Evolutionary conservation across 2,113 vertebrate species (phyloP), one percentile per base, ranked within the genome.

Genomic region (Bufo gargarizans): DNA sequence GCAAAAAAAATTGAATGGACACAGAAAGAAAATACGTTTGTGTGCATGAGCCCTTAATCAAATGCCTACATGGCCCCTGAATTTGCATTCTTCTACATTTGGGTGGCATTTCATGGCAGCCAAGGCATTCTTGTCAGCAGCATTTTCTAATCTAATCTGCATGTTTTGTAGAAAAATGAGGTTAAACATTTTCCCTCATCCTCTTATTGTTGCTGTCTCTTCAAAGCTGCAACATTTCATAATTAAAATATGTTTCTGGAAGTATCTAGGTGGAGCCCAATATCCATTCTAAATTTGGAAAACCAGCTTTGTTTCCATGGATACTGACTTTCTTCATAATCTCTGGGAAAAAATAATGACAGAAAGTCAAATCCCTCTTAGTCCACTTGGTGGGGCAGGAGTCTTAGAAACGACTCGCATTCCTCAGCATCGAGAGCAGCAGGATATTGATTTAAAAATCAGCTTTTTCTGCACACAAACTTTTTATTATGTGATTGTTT

Each of bases 341-440:
- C 78, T 84, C 69, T 69, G 90, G 10, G 9, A n/a, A 67, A 67
- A 67, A 67, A 91, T 89, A 89, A 59, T 89, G 80, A 92, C 90
- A 92, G 90, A 91, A 93, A 93, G 90, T 94, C 92, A 92, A 95
- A 94, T 93, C 96, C 94, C 91, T 89, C 90, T 94, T 91, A 96
- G 95, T 95, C 97, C 97, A 97, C 97, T 96, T 96, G 96, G 97
- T 98, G 97, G 96, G 95, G 96, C 95, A 96, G 96, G 93, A 97
- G 96, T 91, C 95, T 94, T 88, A 95, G 94, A 94, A 93, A 91
- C 82, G 89, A 89, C 93, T 92, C 45, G 77, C 82, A 77, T 77
- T 49, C 72, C 71, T 84, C 69, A 89, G 74, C n/a, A 17, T 43
- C 33, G 6, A 76, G 14, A 63, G 20, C 2, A 13, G 16, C 0